These are phyloP conservation scores for Diorhabda elongata DNA, from an alignment of 1,140 invertebrate species.

Conservation along the genomic window DNA sequence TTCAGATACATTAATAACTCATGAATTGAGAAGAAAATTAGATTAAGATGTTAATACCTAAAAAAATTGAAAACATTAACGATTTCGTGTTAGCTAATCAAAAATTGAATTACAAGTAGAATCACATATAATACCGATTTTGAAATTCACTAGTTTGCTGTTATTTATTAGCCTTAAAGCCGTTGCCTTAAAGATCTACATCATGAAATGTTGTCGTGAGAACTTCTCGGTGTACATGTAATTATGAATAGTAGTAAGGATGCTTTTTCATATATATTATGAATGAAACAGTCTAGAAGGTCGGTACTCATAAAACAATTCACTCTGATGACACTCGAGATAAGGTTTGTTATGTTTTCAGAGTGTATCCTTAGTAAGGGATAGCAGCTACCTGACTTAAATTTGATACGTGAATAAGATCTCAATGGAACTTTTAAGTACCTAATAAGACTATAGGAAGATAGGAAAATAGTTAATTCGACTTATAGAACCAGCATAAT, in stretches of 20 bases:
- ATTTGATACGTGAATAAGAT: slow-evolving; percentile 14
- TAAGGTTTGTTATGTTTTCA: slow-evolving; percentile 17
- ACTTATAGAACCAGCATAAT: too few relatives aligned
- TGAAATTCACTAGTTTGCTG: too few relatives aligned
- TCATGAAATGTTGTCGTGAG: background rate
- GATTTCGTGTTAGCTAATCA: too few relatives aligned
- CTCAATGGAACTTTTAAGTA: background rate
- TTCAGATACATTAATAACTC: too few relatives aligned
- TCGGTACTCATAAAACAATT: slow-evolving; percentile 17
- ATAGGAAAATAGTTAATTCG: too few relatives aligned
- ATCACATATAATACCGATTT: too few relatives aligned
- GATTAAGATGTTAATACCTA: too few relatives aligned
- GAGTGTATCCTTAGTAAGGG: background rate
- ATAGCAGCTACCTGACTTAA: slow-evolving; percentile 10
- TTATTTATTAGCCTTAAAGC: too few relatives aligned
- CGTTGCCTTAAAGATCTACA: too few relatives aligned
- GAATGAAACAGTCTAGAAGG: slow-evolving; percentile 16
- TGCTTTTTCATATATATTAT: slow-evolving; percentile 9
- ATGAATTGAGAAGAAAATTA: too few relatives aligned
- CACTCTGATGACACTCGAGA: slow-evolving; percentile 14
- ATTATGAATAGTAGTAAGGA: background rate
- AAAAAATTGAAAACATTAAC: too few relatives aligned
- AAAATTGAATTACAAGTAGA: too few relatives aligned
- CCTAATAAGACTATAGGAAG: background rate
- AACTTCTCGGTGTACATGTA: background rate